Percentiles rank a stretch among this genome's conserved stretches.
These are phyloP conservation scores for Nyctibius grandis DNA, from an alignment of 2,797 vertebrate genomes.

Conservation along the genomic window DNA sequence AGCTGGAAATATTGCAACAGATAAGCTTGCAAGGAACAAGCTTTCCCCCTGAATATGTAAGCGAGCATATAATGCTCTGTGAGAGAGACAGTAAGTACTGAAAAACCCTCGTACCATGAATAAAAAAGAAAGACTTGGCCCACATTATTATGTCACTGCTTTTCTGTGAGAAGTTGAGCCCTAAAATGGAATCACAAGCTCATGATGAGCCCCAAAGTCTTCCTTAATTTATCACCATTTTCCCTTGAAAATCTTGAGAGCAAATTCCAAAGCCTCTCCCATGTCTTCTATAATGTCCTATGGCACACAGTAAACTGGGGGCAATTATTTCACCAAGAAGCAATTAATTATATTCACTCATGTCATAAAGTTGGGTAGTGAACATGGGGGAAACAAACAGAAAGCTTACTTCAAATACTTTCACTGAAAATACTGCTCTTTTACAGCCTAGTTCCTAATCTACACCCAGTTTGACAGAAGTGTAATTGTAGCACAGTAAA, in stretches of 20 bases:
- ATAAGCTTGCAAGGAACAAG: not conserved
- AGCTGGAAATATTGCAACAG: not conserved
- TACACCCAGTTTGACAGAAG: not conserved
- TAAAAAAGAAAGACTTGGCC: not conserved
- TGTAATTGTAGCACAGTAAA: not conserved
- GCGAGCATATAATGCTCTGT: not conserved
- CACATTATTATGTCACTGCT: not conserved
- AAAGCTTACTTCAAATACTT: not conserved
- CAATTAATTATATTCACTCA: constrained; percentile 37
- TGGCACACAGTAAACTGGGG: not conserved
- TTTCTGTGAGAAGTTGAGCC: not conserved
- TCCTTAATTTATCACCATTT: constrained; percentile 4
- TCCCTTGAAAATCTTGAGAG: not conserved
- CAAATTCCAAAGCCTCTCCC: not conserved
- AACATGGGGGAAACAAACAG: not conserved
- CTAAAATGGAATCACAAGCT: not conserved
- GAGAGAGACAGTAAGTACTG: not conserved
- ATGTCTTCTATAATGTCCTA: not conserved
- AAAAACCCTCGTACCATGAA: not conserved
- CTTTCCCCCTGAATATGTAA: not conserved
- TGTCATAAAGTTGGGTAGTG: not conserved
- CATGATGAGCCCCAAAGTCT: not conserved
- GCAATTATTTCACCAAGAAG: not conserved
- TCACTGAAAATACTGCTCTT: not conserved
- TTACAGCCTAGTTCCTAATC: not conserved